Base-by-base conservation (phyloP, 37 sponge, comb jelly and placozoan genomes). In the Mnemiopsis leidyi region DNA sequence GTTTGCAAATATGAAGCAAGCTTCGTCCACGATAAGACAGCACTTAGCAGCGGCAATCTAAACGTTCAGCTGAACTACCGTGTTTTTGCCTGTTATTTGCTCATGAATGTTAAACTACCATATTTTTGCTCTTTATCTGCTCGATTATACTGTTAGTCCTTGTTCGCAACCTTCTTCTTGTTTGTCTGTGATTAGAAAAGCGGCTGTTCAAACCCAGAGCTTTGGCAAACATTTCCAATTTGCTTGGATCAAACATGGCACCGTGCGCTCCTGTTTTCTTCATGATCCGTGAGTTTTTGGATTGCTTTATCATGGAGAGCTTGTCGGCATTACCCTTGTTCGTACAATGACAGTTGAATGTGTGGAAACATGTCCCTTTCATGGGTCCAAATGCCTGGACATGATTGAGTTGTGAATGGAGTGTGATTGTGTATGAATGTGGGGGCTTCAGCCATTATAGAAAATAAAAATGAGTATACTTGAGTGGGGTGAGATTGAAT, bases 321-420 rank as follows among this genome's bases (percentile, higher is more conserved):
- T 48, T 48, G 5, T 5, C 61, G 13, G 61, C 61, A 61, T 85
- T 85, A 2, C 13, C 90, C 29, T 32, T 28, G 61, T 85, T 85
- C 1, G 36, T 37, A 25, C 90, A 85, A 61, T 40, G 40, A 40
- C 90, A 85, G 48, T 85, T 85, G 90, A 85, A 85, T 38, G 90
- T 85, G 90, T 85, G 90, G 61, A 85, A 85, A 40, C 90, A 85
- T 26, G 32, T 85, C 36, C 90, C 90, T 39, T 85, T 85, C 29
- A 85, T 37, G 0, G 61, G 61, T 48, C 61, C 61, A 18, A 48
- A 20, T 38, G 23, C 90, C 90, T 85, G 23, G 2, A 20, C 33
- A 32, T 33, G 79, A n/a, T n/a, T n/a, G n/a, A n/a, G n/a, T n/a
- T n/a, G 79, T 77, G 79, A n/a, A n/a, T n/a, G n/a, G n/a, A n/a